Evolutionary conservation across 2,113 vertebrate genomes (phyloP), one percentile per base, ranked within the genome.

Genomic region (Amia ocellicauda): DNA sequence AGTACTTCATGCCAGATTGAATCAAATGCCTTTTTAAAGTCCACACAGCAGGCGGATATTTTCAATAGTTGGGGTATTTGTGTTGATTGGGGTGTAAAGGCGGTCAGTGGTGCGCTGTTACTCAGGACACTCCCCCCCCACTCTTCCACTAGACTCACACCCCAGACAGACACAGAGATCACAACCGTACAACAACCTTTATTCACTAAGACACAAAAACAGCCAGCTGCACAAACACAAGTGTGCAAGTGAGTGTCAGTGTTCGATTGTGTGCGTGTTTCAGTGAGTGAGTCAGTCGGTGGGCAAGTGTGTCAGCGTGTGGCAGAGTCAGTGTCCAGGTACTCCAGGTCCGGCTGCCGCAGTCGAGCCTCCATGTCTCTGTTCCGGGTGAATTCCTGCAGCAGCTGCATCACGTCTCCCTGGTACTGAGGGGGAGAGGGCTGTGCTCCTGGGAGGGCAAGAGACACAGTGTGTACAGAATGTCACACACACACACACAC

Each of bases 341-440:
- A 90, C 57, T 90, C 89, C 62, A 90, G 73, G 65, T 72, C 77
- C 2, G 86, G 89, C 0, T 86, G 86, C 2, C 87, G 83, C 40
- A 90, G 64, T 53, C 87, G 79, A 77, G 87, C 85, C 67, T 90
- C 89, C 56, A 82, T 93, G 60, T 95, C 83, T 59, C 82, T 89
- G 79, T 99, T 98, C 73, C 92, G 98, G 54, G 94, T 72, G 16
- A 96, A 98, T 19, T 98, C 95, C 70, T 89, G 89, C 60, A 98
- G 82, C 86, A 95, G 75, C 14, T 88, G 85, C 93, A 99, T 90
- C 65, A 90, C 61, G 41, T 89, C 89, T 41, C 86, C 81, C 58
- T 86, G 68, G 58, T 89, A 90, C 14, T 83, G 68, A 0, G 88
- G 81, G 28, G 87, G 89, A 0, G 84, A 85, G 1, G 89, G 87